phyloP scores from a whole-genome alignment of 2,113 vertebrate species.

The Xiphophorus couchianus region DNA sequence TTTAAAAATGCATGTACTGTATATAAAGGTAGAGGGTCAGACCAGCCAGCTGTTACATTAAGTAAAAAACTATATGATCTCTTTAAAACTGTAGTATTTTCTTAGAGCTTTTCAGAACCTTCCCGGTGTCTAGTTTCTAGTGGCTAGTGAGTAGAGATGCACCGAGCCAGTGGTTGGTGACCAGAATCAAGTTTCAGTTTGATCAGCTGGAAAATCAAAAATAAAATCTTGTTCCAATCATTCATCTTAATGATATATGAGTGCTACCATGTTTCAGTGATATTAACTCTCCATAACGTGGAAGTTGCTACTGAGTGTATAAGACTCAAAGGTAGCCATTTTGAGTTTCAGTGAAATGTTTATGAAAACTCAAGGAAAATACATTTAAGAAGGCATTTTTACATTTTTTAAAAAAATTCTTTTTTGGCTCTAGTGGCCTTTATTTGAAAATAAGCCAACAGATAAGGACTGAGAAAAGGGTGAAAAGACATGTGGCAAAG shows the following conservation, averaged over 20 bases:
- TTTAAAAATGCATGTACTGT: slow-evolving; percentile 31
- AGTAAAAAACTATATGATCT: slow-evolving; percentile 5
- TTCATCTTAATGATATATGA: not conserved
- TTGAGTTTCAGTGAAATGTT: not conserved
- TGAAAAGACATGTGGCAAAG: too few relatives aligned
- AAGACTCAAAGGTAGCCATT: not conserved
- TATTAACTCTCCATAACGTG: not conserved
- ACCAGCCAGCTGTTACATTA: not conserved
- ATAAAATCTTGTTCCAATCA: not conserved
- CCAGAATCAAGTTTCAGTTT: too few relatives aligned
- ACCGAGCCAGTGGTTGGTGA: too few relatives aligned
- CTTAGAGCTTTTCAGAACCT: not conserved
- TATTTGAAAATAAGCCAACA: too few relatives aligned
- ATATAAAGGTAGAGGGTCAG: slow-evolving; percentile 22
- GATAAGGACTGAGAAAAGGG: too few relatives aligned
- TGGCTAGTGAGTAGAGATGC: not conserved
- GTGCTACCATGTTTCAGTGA: not conserved
- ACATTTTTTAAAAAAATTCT: too few relatives aligned
- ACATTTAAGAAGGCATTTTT: too few relatives aligned
- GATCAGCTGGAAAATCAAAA: not conserved
- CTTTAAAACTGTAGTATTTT: slow-evolving; percentile 6
- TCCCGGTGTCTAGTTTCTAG: not conserved
- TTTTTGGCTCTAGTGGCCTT: too few relatives aligned
- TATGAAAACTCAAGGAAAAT: not conserved
- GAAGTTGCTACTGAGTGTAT: not conserved